Evolutionary conservation across 2,888 invertebrate genomes (phyloP).

Genomic region (Euplagia quadripunctaria): DNA sequence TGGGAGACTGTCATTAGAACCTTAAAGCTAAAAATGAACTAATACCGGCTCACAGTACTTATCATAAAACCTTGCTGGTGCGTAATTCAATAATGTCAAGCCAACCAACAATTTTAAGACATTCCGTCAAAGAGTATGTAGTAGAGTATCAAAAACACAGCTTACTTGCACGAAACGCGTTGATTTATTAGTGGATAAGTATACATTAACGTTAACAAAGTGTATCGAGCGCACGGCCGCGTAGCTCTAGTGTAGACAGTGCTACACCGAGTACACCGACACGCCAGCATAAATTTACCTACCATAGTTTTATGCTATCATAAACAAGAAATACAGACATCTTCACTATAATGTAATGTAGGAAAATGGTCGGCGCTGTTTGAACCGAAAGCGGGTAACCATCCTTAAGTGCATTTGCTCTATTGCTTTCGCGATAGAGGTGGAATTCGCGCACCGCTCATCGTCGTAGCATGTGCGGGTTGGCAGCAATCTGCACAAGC

Average conservation of each 20-base stretch:
- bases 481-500: conserved; percentile 82
- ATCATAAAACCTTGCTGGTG: not conserved
- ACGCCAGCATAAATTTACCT: conserved; percentile 75
- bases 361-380: conserved; percentile 66
- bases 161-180: not conserved
- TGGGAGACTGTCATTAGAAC: not conserved
- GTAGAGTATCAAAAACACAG: conserved; percentile 32
- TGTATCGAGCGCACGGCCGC: conserved; percentile 55
- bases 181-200: conserved; percentile 51
- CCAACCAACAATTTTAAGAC: no score
- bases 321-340: conserved; percentile 81
- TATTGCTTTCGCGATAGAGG: conserved; percentile 75
- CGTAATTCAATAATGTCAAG: no score
- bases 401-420: conserved; percentile 60
- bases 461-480: conserved; percentile 68
- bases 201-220: conserved; percentile 57
- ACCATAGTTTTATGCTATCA: conserved; percentile 81
- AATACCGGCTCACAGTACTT: not conserved
- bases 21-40: not conserved
- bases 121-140: conserved; percentile 27
- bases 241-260: conserved; percentile 59
- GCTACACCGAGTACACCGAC: conserved; percentile 68
- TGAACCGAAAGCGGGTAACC: conserved; percentile 64
- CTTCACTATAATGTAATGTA: conserved; percentile 77
- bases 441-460: conserved; percentile 73